These are phyloP conservation scores for Spilarctia lutea DNA, from an alignment of 2,888 invertebrate species.

Conservation along the genomic window DNA sequence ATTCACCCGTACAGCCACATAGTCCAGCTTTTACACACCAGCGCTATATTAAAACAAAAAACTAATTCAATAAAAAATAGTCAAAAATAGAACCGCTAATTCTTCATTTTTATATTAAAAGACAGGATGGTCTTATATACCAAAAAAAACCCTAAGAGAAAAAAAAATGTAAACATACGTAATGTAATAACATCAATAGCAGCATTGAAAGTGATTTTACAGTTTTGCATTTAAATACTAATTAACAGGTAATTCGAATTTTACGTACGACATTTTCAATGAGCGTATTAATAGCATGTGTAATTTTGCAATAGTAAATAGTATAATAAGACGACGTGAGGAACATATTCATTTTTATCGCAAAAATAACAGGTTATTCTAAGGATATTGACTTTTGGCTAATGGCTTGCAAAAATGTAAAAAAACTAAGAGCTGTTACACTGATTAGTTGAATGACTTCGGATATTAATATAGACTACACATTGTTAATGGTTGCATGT, in stretches of 20 bases:
- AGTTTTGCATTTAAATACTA: background rate
- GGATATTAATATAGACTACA: background rate
- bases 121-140: background rate
- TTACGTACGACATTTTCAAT: background rate
- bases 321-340: background rate
- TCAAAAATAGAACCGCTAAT: background rate
- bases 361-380: background rate
- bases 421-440: background rate
- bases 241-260: background rate
- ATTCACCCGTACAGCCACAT: background rate
- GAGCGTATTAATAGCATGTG: background rate
- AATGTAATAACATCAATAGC: background rate
- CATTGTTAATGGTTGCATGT: background rate
- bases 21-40: background rate
- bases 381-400: constrained; percentile 1
- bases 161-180: background rate
- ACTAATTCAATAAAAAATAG: background rate
- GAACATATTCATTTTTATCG: background rate
- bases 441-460: background rate
- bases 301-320: background rate
- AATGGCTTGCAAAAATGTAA: background rate
- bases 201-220: background rate
- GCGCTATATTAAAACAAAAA: background rate
- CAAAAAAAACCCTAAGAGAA: too few species aligned
- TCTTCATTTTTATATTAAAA: too few species aligned